A percentile compares a stretch with the other conserved stretches of the same genome.
Conservation (phyloP, 2,888 invertebrate genomes). For the Xestoiulus laeticollis region DNA sequence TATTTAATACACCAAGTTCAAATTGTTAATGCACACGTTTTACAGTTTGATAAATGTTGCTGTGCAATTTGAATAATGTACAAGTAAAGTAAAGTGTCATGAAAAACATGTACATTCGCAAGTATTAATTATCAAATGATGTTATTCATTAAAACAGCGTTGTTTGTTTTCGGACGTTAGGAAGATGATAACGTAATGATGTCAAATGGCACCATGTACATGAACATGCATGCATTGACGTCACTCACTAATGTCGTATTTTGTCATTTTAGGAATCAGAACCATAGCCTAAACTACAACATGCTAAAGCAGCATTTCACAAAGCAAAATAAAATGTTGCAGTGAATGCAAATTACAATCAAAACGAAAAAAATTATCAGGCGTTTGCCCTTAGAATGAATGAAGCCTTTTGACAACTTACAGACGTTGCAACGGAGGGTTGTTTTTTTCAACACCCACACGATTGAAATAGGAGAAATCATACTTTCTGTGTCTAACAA, state of each 20-base stretch:
- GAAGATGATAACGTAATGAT: background rate
- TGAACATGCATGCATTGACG: background rate
- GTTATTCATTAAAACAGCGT: background rate
- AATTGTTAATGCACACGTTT: too few species aligned
- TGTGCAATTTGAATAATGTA: background rate
- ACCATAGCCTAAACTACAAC: background rate
- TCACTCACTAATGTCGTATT: background rate
- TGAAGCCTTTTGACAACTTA: background rate
- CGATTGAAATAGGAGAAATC: background rate
- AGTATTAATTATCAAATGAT: background rate
- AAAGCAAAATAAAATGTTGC: background rate
- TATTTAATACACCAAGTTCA: background rate
- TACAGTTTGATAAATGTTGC: background rate
- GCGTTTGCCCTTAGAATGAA: slow-evolving; percentile 8
- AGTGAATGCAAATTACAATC: background rate
- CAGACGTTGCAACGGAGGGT: background rate
- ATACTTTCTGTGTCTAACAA: background rate
- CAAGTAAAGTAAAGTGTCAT: background rate
- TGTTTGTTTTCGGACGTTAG: background rate
- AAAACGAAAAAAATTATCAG: background rate
- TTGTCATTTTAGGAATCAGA: background rate
- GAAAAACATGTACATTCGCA: background rate
- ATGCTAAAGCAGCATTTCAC: background rate
- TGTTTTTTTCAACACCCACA: background rate
- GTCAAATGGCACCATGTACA: background rate